A percentile compares a stretch with the other conserved stretches of the same genome.
These are phyloP conservation scores for Muscidifurax raptorellus DNA, from an alignment of 1,140 invertebrate genomes.

Conservation along the genomic window DNA sequence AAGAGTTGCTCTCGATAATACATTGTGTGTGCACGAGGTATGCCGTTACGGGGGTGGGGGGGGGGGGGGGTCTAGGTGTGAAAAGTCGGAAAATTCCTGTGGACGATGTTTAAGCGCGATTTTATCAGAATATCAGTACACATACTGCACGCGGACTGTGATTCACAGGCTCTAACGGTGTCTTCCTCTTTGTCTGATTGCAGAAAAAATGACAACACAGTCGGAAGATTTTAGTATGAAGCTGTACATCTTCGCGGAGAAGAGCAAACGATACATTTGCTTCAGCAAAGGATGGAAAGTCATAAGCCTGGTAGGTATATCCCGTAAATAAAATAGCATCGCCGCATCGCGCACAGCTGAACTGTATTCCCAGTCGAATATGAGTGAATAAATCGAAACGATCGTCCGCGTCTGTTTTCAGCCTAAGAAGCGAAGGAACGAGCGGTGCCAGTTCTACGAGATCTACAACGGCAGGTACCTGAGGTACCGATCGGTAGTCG, in stretches of 20 bases:
- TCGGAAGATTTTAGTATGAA: conserved; percentile 75
- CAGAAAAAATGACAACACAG: conserved; percentile 77
- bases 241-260: conserved; percentile 77
- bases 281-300: conserved; percentile 78
- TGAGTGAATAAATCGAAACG: not conserved
- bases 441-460: conserved; percentile 77
- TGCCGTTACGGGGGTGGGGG: no score
- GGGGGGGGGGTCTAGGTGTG: no score
- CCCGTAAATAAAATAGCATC: no score
- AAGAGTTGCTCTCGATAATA: not conserved
- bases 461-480: conserved; percentile 74
- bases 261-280: conserved; percentile 77
- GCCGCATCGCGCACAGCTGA: no score
- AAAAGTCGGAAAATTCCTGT: not conserved
- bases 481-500: conserved; percentile 73
- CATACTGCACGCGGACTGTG: no score
- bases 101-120: no score
- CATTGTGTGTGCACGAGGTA: no score
- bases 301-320: conserved; percentile 75
- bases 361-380: no score
- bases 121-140: not conserved
- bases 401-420: conserved; percentile 59
- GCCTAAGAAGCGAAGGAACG: conserved; percentile 71
- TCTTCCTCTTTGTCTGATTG: conserved; percentile 58
- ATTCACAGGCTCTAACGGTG: not conserved